Conservation (phyloP, 2,797 vertebrate genomes). For the Lacerta bilineata region DNA sequence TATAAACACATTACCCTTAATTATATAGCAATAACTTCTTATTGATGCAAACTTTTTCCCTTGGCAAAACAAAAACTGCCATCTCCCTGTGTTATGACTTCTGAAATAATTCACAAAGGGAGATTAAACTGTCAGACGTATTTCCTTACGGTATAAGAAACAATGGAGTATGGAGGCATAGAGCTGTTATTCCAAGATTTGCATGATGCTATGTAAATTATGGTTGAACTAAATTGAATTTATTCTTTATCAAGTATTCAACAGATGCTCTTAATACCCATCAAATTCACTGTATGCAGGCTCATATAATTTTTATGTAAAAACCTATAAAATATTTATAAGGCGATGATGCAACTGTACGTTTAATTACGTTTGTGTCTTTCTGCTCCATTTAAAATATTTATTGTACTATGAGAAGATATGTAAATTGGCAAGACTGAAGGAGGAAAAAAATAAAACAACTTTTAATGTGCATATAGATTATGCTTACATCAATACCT, state of each 20-base stretch:
- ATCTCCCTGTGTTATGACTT: constrained; percentile 18
- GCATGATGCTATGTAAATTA: constrained; percentile 63
- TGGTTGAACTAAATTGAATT: constrained; percentile 59
- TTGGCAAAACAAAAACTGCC: constrained; percentile 26
- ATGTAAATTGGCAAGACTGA: constrained; percentile 67
- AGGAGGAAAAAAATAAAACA: constrained; percentile 39
- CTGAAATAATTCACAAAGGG: constrained; percentile 43
- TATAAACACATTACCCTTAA: constrained; percentile 36
- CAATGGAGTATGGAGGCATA: constrained; percentile 31
- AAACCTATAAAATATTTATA: constrained; percentile 77
- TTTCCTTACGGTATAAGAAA: constrained; percentile 24
- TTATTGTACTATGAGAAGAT: constrained; percentile 69
- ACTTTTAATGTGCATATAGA: constrained; percentile 59
- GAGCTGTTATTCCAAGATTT: constrained; percentile 51
- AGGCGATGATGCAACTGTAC: constrained; percentile 64
- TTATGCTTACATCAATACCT: constrained; percentile 67
- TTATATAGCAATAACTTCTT: constrained; percentile 40
- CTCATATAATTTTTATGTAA: constrained; percentile 78
- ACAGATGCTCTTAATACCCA: constrained; percentile 69
- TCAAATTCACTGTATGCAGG: constrained; percentile 65
- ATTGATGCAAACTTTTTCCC: constrained; percentile 27
- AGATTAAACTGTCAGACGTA: constrained; percentile 44
- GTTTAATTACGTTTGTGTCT: constrained; percentile 77
- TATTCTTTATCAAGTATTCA: constrained; percentile 70
- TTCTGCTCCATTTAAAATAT: constrained; percentile 78